phyloP scores from a whole-genome alignment of 2,888 invertebrate genomes.

The Eristalis pertinax region DNA sequence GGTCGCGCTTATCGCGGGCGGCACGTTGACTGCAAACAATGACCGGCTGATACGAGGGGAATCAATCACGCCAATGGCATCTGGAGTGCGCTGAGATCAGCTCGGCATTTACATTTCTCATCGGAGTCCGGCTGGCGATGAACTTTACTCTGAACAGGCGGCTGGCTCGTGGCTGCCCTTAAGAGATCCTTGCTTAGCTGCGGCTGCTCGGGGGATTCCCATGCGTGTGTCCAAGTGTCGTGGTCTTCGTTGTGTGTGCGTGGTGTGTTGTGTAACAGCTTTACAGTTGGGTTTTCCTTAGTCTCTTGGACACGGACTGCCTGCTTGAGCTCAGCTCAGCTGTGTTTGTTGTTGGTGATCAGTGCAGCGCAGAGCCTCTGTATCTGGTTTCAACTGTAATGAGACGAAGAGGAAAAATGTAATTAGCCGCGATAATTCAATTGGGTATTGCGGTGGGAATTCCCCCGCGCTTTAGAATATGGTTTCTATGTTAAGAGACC shows the following conservation, averaged over 20 bases:
- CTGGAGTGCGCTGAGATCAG: slow-evolving; percentile 45
- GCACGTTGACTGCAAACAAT: slow-evolving; percentile 18
- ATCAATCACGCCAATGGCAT: slow-evolving; percentile 11
- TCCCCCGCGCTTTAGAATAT: slow-evolving; percentile 23
- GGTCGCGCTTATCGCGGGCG: slow-evolving; percentile 23
- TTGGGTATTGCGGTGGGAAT: slow-evolving; percentile 20
- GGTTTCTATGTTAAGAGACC: slow-evolving; percentile 4
- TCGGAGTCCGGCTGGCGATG: slow-evolving; percentile 32
- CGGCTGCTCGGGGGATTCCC: neutral
- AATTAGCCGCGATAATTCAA: slow-evolving; percentile 46
- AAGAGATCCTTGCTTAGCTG: neutral
- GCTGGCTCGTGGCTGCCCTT: slow-evolving; percentile 5
- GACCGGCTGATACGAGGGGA: neutral
- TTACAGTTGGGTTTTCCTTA: slow-evolving; percentile 47
- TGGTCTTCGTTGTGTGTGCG: neutral
- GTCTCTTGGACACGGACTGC: slow-evolving; percentile 14
- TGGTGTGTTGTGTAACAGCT: neutral
- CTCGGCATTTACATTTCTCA: slow-evolving; percentile 42
- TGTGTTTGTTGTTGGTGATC: no score
- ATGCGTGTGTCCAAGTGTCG: neutral
- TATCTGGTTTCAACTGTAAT: slow-evolving; percentile 40
- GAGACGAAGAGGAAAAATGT: slow-evolving; percentile 36
- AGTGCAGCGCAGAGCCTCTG: neutral
- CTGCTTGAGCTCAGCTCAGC: neutral
- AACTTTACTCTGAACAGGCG: slow-evolving; percentile 31